phyloP scores from a whole-genome alignment of 2,888 invertebrate genomes.

The Drosophila buzzatii region DNA sequence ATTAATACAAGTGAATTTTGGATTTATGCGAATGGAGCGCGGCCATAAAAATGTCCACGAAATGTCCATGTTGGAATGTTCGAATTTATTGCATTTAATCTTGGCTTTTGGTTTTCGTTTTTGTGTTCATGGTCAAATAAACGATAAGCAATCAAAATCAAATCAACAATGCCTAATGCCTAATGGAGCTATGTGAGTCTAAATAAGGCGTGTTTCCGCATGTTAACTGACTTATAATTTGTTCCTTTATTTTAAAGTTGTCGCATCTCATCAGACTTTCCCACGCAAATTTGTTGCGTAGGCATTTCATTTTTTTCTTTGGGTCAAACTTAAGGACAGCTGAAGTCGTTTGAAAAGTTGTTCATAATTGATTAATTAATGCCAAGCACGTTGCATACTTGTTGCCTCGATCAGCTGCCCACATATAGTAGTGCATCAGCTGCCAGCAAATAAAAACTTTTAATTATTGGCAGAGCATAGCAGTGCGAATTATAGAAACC shows the following conservation, averaged over 20 bases:
- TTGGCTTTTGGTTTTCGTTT: not conserved
- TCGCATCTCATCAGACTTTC: constrained; percentile 17
- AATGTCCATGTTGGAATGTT: constrained; percentile 15
- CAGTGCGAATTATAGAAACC: constrained; percentile 5
- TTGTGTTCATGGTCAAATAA: constrained; percentile 16
- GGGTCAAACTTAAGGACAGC: constrained; percentile 14
- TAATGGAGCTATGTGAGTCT: not conserved
- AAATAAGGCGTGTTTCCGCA: constrained; percentile 18
- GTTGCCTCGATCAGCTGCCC: constrained; percentile 7
- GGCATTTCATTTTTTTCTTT: constrained; percentile 2
- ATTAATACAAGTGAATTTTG: constrained; percentile 48
- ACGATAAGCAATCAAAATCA: constrained; percentile 26
- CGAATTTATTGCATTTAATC: constrained; percentile 16
- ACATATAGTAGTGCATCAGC: constrained; percentile 1
- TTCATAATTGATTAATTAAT: constrained; percentile 14
- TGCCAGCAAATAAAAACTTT: constrained; percentile 1
- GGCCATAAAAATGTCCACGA: constrained; percentile 29
- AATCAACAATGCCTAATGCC: constrained; percentile 3
- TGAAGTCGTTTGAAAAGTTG: not conserved
- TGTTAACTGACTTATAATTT: not conserved
- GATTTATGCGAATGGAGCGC: constrained; percentile 28
- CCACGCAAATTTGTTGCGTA: constrained; percentile 40
- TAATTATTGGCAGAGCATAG: not conserved
- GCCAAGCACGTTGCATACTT: constrained; percentile 38
- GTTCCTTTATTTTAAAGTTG: not conserved